A percentile compares a stretch with the other conserved stretches of the same genome.
These are phyloP conservation scores for Tragelaphus imberbis DNA, from an alignment of 2,113 vertebrate species.

Conservation along the genomic window DNA sequence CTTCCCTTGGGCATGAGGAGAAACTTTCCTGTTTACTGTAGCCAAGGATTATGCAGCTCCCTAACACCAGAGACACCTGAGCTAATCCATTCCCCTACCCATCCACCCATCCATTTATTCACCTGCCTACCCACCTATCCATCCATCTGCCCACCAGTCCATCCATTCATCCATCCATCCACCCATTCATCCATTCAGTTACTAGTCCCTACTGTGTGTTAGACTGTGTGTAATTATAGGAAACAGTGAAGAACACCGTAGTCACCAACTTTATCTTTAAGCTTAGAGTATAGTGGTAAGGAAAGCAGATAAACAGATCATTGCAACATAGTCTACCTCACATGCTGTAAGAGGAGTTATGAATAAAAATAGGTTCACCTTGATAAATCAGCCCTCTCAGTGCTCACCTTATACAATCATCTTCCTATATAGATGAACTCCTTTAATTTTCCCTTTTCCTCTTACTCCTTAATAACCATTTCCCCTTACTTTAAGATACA, in stretches of 20 bases:
- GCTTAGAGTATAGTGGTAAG: neutral
- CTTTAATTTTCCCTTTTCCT: neutral
- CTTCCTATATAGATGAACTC: neutral
- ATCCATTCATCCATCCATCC: neutral
- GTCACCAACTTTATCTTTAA: neutral
- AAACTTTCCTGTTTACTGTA: neutral
- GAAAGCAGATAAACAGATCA: neutral
- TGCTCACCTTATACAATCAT: neutral
- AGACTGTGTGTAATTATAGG: neutral
- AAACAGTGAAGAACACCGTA: neutral
- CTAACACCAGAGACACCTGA: neutral
- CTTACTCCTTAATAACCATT: neutral
- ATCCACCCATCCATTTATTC: neutral
- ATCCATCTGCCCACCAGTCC: neutral
- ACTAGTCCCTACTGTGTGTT: neutral
- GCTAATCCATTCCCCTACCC: neutral
- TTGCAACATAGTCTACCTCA: neutral
- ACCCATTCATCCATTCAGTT: neutral
- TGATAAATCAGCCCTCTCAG: neutral
- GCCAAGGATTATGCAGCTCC: neutral
- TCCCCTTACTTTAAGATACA: neutral
- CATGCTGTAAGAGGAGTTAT: neutral
- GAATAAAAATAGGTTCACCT: neutral
- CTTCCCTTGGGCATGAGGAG: neutral
- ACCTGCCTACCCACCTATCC: rapidly evolving